These are phyloP conservation scores for Chiloscyllium plagiosum DNA, from an alignment of 2,113 vertebrate genomes.

Conservation along the genomic window DNA sequence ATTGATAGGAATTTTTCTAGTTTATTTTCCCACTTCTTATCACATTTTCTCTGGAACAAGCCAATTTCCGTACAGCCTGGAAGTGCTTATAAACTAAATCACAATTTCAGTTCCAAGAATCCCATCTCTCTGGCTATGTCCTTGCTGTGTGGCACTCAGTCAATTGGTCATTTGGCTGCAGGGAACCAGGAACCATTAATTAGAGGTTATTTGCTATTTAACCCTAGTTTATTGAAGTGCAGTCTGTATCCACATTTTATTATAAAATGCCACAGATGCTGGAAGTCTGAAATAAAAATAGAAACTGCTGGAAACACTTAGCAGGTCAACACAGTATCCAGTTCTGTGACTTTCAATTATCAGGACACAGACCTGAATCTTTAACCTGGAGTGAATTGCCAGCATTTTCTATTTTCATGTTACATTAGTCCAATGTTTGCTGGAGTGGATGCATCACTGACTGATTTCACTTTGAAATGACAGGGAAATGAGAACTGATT, in stretches of 20 bases:
- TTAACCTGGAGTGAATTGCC: too few relatives aligned
- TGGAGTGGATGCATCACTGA: not conserved
- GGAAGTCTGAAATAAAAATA: too few relatives aligned
- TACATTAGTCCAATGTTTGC: not conserved
- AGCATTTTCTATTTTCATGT: not conserved
- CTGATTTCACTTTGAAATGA: not conserved
- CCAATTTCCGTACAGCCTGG: not conserved
- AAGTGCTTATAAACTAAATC: not conserved
- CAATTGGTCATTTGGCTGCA: not conserved
- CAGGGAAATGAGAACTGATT: not conserved
- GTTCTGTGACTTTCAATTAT: too few relatives aligned
- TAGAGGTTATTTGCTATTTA: not conserved
- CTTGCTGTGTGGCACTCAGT: not conserved
- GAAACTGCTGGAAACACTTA: too few relatives aligned
- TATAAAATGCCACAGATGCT: too few relatives aligned
- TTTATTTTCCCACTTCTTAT: not conserved
- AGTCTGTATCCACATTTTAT: not conserved
- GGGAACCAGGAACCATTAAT: not conserved
- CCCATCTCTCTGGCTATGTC: not conserved
- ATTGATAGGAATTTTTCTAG: not conserved
- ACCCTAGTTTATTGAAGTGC: not conserved
- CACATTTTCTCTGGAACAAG: not conserved
- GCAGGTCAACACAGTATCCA: too few relatives aligned
- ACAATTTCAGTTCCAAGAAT: not conserved
- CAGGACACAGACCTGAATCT: too few relatives aligned